These are phyloP conservation scores for Orchestes rusci DNA, from an alignment of 2,888 invertebrate species.

Conservation along the genomic window DNA sequence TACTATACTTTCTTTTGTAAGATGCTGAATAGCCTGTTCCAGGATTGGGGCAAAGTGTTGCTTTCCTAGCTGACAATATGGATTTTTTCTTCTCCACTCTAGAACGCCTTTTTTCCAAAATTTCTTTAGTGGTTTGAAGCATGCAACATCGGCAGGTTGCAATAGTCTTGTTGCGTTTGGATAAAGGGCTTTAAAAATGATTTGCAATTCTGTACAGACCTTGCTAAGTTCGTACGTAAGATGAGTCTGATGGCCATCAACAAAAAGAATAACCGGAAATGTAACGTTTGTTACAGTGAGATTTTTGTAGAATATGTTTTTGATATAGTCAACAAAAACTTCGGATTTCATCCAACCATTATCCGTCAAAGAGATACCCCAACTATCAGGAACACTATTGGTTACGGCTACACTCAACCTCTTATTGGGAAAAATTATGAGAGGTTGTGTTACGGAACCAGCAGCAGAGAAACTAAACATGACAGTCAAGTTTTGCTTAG, in stretches of 20 bases:
- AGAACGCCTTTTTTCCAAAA: conserved; percentile 32
- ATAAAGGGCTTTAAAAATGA: neutral
- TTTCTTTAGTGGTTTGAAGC: conserved; percentile 28
- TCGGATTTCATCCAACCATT: conserved; percentile 16
- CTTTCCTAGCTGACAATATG: conserved; percentile 9
- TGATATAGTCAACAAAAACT: conserved; percentile 1
- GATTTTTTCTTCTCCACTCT: conserved; percentile 29
- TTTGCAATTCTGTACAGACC: conserved; percentile 3
- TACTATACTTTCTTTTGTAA: conserved; percentile 9
- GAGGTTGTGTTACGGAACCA: conserved; percentile 13
- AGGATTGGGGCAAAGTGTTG: conserved; percentile 30
- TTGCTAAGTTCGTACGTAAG: neutral
- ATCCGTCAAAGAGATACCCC: conserved; percentile 18
- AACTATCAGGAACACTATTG: conserved; percentile 10
- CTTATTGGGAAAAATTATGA: conserved; percentile 19
- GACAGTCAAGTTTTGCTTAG: conserved; percentile 22
- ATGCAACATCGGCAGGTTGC: conserved; percentile 28
- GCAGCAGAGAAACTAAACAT: conserved; percentile 23
- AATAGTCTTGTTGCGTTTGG: conserved; percentile 4
- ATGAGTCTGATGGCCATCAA: conserved; percentile 2
- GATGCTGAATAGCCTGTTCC: conserved; percentile 14
- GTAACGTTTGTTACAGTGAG: neutral
- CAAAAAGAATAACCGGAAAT: neutral
- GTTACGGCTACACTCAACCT: conserved; percentile 5
- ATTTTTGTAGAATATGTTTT: neutral